Percentiles rank a stretch among this genome's conserved stretches.
phyloP scores from a whole-genome alignment of 2,113 vertebrate genomes.

The Albula glossodonta region DNA sequence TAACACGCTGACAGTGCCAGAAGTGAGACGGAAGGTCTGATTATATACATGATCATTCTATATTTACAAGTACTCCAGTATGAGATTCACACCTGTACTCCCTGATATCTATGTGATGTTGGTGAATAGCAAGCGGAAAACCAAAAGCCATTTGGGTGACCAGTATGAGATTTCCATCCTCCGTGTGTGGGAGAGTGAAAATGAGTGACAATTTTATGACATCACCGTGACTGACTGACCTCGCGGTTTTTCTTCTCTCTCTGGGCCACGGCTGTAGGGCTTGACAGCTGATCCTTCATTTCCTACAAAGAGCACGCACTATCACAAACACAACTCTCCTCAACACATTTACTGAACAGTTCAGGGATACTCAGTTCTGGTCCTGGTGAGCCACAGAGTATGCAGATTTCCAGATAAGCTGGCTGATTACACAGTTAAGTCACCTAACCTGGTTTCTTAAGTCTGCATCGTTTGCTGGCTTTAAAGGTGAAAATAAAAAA shows the following conservation, averaged over 20 bases:
- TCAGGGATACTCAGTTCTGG: background rate
- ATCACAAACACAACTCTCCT: slow-evolving; percentile 12
- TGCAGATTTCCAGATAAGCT: no score
- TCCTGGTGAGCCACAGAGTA: no score
- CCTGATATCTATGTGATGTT: background rate
- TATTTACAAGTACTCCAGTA: background rate
- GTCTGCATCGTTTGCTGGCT: no score
- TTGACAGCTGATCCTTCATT: slow-evolving; percentile 78
- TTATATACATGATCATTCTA: no score
- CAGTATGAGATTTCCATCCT: background rate
- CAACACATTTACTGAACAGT: background rate
- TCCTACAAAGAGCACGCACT: slow-evolving; percentile 57
- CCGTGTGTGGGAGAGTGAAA: background rate
- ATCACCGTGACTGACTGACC: slow-evolving; percentile 50
- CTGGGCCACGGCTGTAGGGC: slow-evolving; percentile 69
- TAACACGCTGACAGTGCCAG: no score
- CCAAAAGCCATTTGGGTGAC: background rate
- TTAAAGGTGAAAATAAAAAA: no score
- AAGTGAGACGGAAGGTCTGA: no score
- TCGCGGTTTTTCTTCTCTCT: slow-evolving; percentile 74
- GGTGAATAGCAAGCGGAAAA: background rate
- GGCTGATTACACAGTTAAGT: no score
- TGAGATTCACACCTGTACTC: background rate
- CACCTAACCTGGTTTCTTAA: no score
- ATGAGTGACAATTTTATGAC: background rate